Base-by-base conservation (phyloP, 2,113 vertebrate genomes). In the Ceuthmochares aereus region DNA sequence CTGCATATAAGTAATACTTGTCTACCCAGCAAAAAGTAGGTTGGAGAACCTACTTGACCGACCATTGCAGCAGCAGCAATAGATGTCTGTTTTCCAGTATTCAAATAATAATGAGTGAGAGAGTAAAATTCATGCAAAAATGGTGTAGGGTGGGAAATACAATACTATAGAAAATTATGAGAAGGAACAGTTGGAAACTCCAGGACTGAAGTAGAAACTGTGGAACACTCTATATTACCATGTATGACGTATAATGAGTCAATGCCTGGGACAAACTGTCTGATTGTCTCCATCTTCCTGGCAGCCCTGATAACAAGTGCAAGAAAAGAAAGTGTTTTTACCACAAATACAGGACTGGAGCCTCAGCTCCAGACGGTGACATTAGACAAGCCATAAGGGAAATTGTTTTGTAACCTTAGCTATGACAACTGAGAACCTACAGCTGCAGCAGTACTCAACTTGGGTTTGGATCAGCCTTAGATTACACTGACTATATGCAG, bases 361-460 rank as follows among this genome's bases (percentile, higher is more conserved):
- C 32, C 59, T 85, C 72, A 49, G 59, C 45, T 91, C 51, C 69
- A 63, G 49, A 54, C 27, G n/a, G 63, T 10, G 87, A 82, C 68
- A 37, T 63, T 37, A 54, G 70, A 76, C 45, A 87, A 90, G 69
- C 32, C 14, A 3, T 1, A 13, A 51, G 73, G 66, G 60, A 90
- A 72, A 82, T 29, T 83, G 45, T 66, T 93, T 85, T 90, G 84
- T 89, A 94, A 90, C 75, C 58, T 67, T 84, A 96, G 70, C 78
- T 91, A 7, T 79, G 93, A 92, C 42, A 94, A 64, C 83, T 75
- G 83, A 95, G 91, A 95, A 82, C 40, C 30, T 66, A 26, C 43
- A 90, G 52, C 66, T 68, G 70, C 60, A 75, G 43, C 30, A 68
- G 55, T 25, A 56, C 72, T 80, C 74, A 78, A 47, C 78, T 77